Conservation (phyloP, 2,888 invertebrate genomes). For the Cremastinae sp. region DNA sequence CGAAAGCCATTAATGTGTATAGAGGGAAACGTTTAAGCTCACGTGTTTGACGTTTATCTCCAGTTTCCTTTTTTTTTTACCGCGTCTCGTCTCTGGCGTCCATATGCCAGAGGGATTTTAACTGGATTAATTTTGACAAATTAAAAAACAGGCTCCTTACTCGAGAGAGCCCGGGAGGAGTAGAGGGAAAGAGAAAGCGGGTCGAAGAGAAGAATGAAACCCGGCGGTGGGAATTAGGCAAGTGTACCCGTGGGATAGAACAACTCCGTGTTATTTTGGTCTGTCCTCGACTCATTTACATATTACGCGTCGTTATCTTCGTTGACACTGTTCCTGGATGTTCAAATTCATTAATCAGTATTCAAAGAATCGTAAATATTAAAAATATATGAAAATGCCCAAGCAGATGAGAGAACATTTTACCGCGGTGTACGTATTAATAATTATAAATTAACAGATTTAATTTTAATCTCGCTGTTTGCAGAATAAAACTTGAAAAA, state of each 20-base stretch:
- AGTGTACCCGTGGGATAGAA: conserved; percentile 26
- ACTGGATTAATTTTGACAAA: conserved; percentile 57
- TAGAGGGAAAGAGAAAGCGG: not conserved
- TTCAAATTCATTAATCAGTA: not conserved
- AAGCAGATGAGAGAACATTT: no score
- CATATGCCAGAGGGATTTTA: conserved; percentile 56
- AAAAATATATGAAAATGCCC: no score
- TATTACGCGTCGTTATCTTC: not conserved
- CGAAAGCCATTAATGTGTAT: no score
- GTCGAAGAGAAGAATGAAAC: conserved; percentile 24
- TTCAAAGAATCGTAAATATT: not conserved
- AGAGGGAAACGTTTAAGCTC: no score
- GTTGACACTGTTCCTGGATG: no score
- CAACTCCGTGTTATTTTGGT: conserved; percentile 6
- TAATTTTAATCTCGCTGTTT: no score
- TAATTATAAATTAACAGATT: no score
- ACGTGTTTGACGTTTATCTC: not conserved
- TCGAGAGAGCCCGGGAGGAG: no score
- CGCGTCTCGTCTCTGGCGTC: conserved; percentile 37
- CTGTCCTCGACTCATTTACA: conserved; percentile 3
- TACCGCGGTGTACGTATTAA: no score
- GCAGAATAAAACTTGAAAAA: no score
- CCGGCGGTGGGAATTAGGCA: conserved; percentile 5
- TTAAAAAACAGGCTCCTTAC: conserved; percentile 42
- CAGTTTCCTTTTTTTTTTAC: not conserved